Percentiles rank a stretch among this genome's conserved stretches.
Conservation (phyloP, 2,888 invertebrate genomes). For the Apodemia mormo region DNA sequence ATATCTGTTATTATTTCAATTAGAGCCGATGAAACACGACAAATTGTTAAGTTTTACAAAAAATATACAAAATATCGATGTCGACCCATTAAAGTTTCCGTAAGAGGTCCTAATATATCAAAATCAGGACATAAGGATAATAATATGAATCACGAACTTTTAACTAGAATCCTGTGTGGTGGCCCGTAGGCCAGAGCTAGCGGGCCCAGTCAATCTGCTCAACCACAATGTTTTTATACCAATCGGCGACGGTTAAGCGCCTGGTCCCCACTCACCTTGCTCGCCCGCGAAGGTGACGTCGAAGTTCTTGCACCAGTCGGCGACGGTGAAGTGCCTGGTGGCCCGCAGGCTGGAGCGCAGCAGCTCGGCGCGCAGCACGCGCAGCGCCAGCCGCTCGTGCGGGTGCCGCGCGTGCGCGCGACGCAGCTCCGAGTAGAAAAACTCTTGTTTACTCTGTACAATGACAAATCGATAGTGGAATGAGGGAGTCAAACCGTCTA, state of each 20-base stretch:
- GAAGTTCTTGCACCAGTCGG: constrained; percentile 97
- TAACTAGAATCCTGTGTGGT: no score
- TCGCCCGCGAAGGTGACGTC: constrained; percentile 97
- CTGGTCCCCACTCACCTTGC: constrained; percentile 83
- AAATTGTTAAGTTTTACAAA: no score
- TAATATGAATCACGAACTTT: no score
- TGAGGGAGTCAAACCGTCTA: no score
- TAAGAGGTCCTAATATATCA: no score
- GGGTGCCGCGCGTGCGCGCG: constrained; percentile 93
- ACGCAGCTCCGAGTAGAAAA: constrained; percentile 91
- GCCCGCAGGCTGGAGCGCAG: constrained; percentile 92
- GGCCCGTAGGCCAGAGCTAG: no score
- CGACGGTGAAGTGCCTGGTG: constrained; percentile 91
- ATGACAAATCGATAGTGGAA: no score
- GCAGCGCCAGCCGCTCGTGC: constrained; percentile 92
- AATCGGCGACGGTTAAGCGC: constrained; percentile 82
- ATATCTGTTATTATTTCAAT: no score
- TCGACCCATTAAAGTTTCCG: no score
- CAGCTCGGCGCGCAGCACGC: constrained; percentile 90
- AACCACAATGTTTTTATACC: constrained; percentile 97
- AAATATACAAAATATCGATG: no score
- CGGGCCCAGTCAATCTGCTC: constrained; percentile 87
- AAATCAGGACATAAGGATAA: no score
- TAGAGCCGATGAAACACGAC: no score
- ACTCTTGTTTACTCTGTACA: constrained; percentile 85